Evolutionary conservation across 2,113 vertebrate species (phyloP).

Genomic region (Otus sunia): DNA sequence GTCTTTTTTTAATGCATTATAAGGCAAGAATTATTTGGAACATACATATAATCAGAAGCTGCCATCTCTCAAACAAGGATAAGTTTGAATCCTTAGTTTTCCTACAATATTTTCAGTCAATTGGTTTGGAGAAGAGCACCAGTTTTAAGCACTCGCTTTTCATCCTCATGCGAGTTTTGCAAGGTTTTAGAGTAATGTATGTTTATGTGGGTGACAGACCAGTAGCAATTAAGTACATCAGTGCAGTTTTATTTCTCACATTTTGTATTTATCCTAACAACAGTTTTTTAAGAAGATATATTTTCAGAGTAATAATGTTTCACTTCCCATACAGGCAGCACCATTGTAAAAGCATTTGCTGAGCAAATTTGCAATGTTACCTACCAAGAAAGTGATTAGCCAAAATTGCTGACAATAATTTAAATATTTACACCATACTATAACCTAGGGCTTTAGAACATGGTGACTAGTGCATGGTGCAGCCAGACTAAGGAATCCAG

Average conservation of each 20-base stretch:
- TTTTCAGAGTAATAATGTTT: not conserved
- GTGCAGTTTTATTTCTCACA: not conserved
- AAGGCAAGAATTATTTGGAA: not conserved
- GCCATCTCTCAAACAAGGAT: not conserved
- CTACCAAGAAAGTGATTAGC: not conserved
- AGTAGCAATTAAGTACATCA: not conserved
- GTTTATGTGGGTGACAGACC: not conserved
- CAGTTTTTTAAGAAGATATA: not conserved
- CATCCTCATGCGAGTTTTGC: not conserved
- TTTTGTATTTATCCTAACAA: not conserved
- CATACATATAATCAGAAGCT: not conserved
- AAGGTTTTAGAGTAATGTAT: not conserved
- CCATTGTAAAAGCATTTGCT: not conserved
- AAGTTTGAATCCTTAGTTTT: not conserved
- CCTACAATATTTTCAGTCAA: not conserved
- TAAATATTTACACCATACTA: not conserved
- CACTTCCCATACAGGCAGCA: not conserved
- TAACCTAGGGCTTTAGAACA: not conserved
- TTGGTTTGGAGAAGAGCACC: not conserved
- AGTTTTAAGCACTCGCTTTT: not conserved
- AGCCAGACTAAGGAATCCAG: not conserved
- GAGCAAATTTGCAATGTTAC: not conserved
- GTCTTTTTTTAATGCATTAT: not conserved
- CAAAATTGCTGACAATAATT: not conserved
- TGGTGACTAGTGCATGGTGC: accelerated